These are phyloP conservation scores for Araneus ventricosus DNA, from an alignment of 1,140 invertebrate species.

Conservation along the genomic window DNA sequence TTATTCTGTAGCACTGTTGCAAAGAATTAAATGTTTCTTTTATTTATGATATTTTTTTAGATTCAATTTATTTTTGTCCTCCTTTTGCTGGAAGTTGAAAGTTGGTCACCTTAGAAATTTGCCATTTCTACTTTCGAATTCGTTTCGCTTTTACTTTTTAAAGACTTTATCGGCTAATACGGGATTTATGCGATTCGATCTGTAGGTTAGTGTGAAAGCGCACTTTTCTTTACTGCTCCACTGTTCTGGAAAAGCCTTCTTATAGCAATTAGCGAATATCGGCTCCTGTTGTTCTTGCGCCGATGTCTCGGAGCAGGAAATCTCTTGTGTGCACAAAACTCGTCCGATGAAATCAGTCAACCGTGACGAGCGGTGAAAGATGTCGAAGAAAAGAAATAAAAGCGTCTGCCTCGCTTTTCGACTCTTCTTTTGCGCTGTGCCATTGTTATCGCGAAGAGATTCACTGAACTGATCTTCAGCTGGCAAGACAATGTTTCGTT, in stretches of 20 bases:
- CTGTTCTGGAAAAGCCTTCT: background rate
- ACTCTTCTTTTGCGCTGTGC: background rate
- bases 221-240: background rate
- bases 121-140: too few species aligned
- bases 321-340: background rate
- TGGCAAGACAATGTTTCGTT: too few species aligned
- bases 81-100: too few species aligned
- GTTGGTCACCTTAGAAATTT: too few species aligned
- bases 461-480: too few species aligned
- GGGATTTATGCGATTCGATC: background rate
- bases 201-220: background rate
- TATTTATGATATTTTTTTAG: too few species aligned
- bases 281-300: background rate
- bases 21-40: too few species aligned
- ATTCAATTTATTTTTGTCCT: too few species aligned
- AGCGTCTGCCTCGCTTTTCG: background rate
- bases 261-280: too few species aligned
- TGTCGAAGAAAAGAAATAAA: background rate
- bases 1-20: too few species aligned
- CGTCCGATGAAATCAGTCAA: background rate
- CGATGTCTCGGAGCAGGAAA: background rate
- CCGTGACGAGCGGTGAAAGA: background rate
- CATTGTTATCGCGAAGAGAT: slow-evolving; percentile 6
- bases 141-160: too few species aligned
- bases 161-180: background rate